phyloP scores from a whole-genome alignment of 2,797 vertebrate genomes.

The Phylloscopus collybita region DNA sequence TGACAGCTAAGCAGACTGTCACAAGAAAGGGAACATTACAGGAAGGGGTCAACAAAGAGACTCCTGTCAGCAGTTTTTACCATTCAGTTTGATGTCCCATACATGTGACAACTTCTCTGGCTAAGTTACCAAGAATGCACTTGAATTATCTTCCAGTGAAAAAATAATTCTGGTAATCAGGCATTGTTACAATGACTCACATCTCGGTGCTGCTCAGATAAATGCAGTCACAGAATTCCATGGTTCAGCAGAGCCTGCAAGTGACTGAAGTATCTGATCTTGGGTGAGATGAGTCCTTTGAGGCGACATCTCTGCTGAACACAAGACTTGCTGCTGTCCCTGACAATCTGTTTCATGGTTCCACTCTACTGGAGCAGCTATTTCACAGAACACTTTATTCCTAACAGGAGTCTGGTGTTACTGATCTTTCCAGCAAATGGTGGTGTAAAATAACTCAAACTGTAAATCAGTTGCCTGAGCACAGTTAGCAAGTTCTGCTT shows the following conservation, averaged over 20 bases:
- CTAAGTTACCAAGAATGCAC: neutral
- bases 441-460: neutral
- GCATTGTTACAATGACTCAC: neutral
- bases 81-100: neutral
- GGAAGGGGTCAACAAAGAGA: slow-evolving; percentile 66
- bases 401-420: neutral
- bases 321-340: neutral
- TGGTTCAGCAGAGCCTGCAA: neutral
- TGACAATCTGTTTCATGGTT: neutral
- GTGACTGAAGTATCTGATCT: neutral
- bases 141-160: neutral
- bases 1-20: slow-evolving; percentile 69
- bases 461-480: neutral
- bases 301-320: neutral
- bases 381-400: neutral
- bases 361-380: neutral
- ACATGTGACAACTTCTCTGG: neutral
- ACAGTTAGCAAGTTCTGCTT: slow-evolving; percentile 24
- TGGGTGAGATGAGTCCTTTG: neutral
- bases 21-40: slow-evolving; percentile 68
- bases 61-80: slow-evolving; percentile 73
- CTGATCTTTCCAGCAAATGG: neutral
- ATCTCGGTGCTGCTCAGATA: neutral
- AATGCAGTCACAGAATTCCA: neutral
- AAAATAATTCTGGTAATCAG: neutral